phyloP scores from a whole-genome alignment of 2,888 invertebrate genomes.

The Dermolepida albohirtum region DNA sequence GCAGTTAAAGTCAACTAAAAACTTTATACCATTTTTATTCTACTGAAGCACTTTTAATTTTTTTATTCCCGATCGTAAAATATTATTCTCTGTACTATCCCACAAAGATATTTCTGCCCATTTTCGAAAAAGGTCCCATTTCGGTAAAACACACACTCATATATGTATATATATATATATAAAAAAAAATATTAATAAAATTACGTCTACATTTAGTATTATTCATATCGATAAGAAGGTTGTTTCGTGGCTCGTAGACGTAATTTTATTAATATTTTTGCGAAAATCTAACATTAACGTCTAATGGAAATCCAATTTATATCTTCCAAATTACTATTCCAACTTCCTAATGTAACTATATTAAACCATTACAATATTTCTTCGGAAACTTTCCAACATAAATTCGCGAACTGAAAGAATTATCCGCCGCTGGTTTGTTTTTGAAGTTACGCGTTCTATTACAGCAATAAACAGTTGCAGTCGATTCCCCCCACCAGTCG shows the following conservation, averaged over 20 bases:
- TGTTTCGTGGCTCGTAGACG: neutral
- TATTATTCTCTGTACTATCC: too few relatives aligned
- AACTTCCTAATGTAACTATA: slow-evolving; percentile 35
- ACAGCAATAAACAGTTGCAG: slow-evolving; percentile 56
- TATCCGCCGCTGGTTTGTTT: slow-evolving; percentile 54
- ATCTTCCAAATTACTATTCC: slow-evolving; percentile 33
- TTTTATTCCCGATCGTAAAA: too few relatives aligned
- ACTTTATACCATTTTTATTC: too few relatives aligned
- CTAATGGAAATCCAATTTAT: slow-evolving; percentile 23
- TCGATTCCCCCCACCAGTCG: slow-evolving; percentile 50
- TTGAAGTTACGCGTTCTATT: slow-evolving; percentile 53
- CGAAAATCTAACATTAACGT: slow-evolving; percentile 1
- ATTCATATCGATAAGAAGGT: neutral
- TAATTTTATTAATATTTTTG: slow-evolving; percentile 11
- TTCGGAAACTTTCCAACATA: slow-evolving; percentile 54
- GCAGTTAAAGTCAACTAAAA: too few relatives aligned
- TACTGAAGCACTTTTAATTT: too few relatives aligned
- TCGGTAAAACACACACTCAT: too few relatives aligned
- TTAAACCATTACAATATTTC: slow-evolving; percentile 40
- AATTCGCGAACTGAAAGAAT: slow-evolving; percentile 54
- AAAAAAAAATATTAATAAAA: too few relatives aligned
- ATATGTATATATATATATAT: too few relatives aligned
- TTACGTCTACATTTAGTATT: too few relatives aligned
- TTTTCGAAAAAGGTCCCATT: too few relatives aligned
- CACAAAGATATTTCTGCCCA: too few relatives aligned